These are phyloP conservation scores for Rhinichthys osculus DNA, from an alignment of 2,797 vertebrate genomes.

Conservation along the genomic window DNA sequence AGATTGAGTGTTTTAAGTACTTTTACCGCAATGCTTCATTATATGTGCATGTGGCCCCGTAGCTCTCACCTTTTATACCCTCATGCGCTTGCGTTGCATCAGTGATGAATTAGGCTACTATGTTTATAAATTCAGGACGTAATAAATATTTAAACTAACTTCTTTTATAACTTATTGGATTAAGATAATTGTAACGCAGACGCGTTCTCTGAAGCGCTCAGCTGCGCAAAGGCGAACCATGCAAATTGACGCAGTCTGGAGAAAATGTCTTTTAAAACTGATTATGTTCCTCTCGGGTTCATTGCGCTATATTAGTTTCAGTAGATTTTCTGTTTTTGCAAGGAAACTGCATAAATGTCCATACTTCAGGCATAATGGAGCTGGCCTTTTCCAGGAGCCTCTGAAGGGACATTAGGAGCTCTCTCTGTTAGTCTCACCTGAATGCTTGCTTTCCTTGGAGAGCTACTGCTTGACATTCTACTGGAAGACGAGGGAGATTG, in stretches of 20 bases:
- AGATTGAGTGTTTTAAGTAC: constrained; percentile 7
- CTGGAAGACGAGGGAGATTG: constrained; percentile 12
- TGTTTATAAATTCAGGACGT: neutral
- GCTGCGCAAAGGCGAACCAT: constrained; percentile 4
- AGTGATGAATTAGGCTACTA: neutral
- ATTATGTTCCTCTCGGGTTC: neutral
- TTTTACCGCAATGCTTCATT: constrained; percentile 36
- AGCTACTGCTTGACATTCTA: constrained; percentile 33
- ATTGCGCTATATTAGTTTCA: constrained; percentile 2
- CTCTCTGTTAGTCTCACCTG: constrained; percentile 41
- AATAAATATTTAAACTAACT: neutral
- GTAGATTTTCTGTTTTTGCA: neutral
- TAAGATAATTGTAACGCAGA: neutral
- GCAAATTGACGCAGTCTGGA: constrained; percentile 49
- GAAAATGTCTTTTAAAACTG: constrained; percentile 62
- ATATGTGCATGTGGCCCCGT: neutral
- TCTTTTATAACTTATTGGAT: constrained; percentile 16
- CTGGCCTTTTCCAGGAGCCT: constrained; percentile 36
- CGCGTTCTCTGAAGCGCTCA: neutral
- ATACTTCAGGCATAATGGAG: constrained; percentile 4
- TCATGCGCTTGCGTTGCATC: neutral
- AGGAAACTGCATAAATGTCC: constrained; percentile 5
- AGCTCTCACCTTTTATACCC: constrained; percentile 22
- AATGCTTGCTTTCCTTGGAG: constrained; percentile 20
- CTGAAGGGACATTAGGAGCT: constrained; percentile 30